Evolutionary conservation across 2,113 vertebrate genomes (phyloP), one percentile per base, ranked within the genome.

Genomic region (Ailurus styani): DNA sequence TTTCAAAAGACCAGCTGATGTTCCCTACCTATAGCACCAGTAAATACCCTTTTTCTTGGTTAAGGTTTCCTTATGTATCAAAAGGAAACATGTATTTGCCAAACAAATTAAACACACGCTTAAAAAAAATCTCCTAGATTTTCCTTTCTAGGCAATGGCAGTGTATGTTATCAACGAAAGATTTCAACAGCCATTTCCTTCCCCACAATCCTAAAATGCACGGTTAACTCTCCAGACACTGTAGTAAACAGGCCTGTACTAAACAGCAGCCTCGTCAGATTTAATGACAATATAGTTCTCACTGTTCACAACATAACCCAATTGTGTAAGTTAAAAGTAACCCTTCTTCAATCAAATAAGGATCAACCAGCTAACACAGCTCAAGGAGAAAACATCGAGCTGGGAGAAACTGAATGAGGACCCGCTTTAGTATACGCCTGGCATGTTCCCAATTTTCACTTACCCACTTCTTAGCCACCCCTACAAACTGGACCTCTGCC

Each of bases 401-500:
- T 73, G 23, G 7, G 4, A 14, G 50, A 45, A 40, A 40, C 37
- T 55, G 55, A 50, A 66, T 77, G 45, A 89, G 78, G 72, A 72
- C 50, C 45, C 23, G 2, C 47, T 81, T 87, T 57, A 52, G 94
- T 47, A 77, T 5, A 57, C 3, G 68, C 6, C 37, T 73, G 91
- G 96, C 89, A 93, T 15, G 42, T 42, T 66, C 79, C 84, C 92
- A 87, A 50, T 42, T 77, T 52, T 40, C 18, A 90, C 40, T 83
- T 81, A 96, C 84, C 81, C 90, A 54, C 83, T 70, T 79, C 73
- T 94, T 90, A 85, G 23, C 64, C 55, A 68, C 52, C 70, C 79
- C n/a, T 40, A 92, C 85, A 95, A 91, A 81, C 37, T 97, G 97
- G 96, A 93, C 20, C 64, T 82, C 84, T 93, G 95, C 97, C 96